Conservation (phyloP, 2,113 vertebrate genomes). For the Cisticola juncidis region DNA sequence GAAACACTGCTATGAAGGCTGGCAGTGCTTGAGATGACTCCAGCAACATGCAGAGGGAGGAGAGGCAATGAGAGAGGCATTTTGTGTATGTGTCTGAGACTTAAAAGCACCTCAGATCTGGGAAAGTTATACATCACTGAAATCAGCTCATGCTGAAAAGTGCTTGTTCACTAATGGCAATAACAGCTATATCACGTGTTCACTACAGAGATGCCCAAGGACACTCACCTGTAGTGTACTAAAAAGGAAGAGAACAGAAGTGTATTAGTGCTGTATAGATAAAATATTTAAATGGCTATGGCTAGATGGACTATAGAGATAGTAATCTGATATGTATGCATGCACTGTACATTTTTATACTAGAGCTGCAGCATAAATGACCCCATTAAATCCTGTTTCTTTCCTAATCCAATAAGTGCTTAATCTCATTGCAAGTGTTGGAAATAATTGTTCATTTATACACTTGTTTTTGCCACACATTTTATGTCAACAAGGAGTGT, state of each 20-base stretch:
- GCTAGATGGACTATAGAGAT: not conserved
- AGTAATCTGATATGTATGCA: slow-evolving; percentile 40
- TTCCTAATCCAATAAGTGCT: slow-evolving; percentile 59
- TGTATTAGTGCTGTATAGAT: not conserved
- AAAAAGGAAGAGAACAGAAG: slow-evolving; percentile 25
- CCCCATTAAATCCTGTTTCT: slow-evolving; percentile 57
- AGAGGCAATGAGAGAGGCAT: not conserved
- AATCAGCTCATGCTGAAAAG: not conserved
- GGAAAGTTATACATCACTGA: not conserved
- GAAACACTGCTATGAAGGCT: not conserved
- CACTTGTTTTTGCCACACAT: slow-evolving; percentile 57
- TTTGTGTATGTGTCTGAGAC: not conserved
- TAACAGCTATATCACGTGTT: not conserved
- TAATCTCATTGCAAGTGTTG: slow-evolving; percentile 61
- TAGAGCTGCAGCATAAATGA: slow-evolving; percentile 37
- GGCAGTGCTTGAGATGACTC: not conserved
- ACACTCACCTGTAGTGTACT: slow-evolving; percentile 32
- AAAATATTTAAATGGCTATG: slow-evolving; percentile 45
- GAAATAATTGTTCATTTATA: slow-evolving; percentile 64
- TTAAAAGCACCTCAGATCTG: not conserved
- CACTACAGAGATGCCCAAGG: not conserved
- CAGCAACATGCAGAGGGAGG: not conserved
- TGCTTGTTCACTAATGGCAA: not conserved
- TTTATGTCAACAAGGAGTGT: slow-evolving; percentile 63
- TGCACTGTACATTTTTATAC: slow-evolving; percentile 36